Percentiles rank a stretch among this genome's conserved stretches.
phyloP scores from a whole-genome alignment of 2,797 vertebrate genomes.

The Percopsis omiscomaycus region DNA sequence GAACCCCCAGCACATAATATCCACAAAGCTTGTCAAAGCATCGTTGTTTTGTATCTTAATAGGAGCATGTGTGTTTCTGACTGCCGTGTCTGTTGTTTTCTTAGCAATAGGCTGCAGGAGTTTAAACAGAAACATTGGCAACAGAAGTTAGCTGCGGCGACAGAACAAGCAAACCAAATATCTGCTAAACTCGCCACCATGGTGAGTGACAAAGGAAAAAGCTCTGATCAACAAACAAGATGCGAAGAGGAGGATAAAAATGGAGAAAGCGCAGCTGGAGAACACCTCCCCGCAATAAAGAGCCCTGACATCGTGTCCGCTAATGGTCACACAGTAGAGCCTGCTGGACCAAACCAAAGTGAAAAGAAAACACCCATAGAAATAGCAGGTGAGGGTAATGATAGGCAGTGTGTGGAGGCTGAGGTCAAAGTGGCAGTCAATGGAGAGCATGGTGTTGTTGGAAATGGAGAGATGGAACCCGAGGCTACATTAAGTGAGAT shows the following conservation, averaged over 20 bases:
- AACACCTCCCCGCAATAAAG: constrained; percentile 24
- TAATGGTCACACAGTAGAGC: constrained; percentile 35
- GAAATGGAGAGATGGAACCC: constrained; percentile 14
- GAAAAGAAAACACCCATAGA: constrained; percentile 31
- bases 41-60: neutral
- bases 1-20: constrained; percentile 19
- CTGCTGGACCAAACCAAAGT: constrained; percentile 25
- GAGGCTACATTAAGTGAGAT: constrained; percentile 18
- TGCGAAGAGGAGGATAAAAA: constrained; percentile 46
- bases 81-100: constrained; percentile 24
- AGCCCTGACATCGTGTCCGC: constrained; percentile 20
- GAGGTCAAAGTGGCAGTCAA: constrained; percentile 26
- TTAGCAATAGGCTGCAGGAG: constrained; percentile 70
- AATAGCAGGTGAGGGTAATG: constrained; percentile 5
- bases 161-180: constrained; percentile 56
- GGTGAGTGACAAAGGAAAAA: constrained; percentile 24
- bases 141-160: constrained; percentile 64
- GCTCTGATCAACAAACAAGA: constrained; percentile 39
- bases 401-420: constrained; percentile 23
- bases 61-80: neutral
- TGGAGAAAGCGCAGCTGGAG: constrained; percentile 34
- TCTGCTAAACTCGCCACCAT: constrained; percentile 1
- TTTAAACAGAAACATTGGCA: constrained; percentile 75
- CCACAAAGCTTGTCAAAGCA: neutral
- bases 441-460: constrained; percentile 26